Base-by-base conservation (phyloP, 2,113 vertebrate species). In the Bolborhynchus lineola region DNA sequence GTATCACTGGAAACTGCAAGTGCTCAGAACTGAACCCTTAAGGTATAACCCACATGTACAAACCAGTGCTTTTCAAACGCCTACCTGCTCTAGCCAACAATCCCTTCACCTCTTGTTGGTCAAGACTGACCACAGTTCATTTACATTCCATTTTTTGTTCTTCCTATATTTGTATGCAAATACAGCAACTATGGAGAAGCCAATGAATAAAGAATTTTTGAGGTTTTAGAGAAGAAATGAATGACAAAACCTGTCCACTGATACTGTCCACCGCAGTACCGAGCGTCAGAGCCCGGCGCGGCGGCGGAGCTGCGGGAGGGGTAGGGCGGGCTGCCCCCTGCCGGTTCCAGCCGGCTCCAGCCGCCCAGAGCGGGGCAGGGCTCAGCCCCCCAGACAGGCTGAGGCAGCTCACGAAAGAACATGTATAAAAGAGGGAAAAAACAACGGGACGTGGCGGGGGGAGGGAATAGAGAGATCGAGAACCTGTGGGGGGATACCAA, bases 181-280 rank as follows among this genome's bases (percentile, higher is more conserved):
- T 35, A 59, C 33, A 59, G n/a, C 23, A 16, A 35, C 57, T 59
- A 59, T n/a, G 23, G 35, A 44, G 10, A 65, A 44, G 2, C 6
- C 10, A 47, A 47, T 25, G 8, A 69, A 44, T 7, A 31, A 71
- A n/a, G 29, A 17, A 17, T 25, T 70, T 31, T 2, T 15, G 6
- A 64, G 25, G 16, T 6, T 70, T 59, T 59, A 31, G 6, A 63
- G 46, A 16, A 75, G 14, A 44, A 49, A 24, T 1, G 41, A 39
- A 0, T 31, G 8, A 29, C 46, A 59, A 37, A 11, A 26, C 1
- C 4, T 2, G 3, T 1, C 7, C 33, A 21, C 8, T 17, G 63
- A 23, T 15, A 6, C 16, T 17, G 44, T 3, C 15, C 5, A 2
- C 8, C 5, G 5, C 4, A 0, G 9, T 1, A 2, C 4, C 0